Percentiles rank a stretch among this genome's conserved stretches.
Evolutionary conservation across 2,113 vertebrate species (phyloP).

Genomic region (Lichenostomus cassidix): DNA sequence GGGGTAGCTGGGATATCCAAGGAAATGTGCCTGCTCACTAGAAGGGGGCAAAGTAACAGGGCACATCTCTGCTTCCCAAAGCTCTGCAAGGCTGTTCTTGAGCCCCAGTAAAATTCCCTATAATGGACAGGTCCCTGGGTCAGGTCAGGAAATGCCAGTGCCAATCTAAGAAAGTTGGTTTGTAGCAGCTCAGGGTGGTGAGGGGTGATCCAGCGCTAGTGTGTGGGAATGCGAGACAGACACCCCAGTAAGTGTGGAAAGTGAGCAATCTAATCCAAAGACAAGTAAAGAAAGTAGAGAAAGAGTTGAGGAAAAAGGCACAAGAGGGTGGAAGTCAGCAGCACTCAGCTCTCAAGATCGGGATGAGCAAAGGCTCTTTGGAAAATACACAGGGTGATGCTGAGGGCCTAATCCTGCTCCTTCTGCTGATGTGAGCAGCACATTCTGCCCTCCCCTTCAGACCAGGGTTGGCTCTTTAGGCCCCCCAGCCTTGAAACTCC

Average conservation of each 20-base stretch:
- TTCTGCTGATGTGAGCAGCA: not conserved
- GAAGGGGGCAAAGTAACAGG: accelerated
- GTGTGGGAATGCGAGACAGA: not conserved
- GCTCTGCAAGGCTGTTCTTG: not conserved
- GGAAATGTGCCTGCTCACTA: not conserved
- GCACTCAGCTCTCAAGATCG: not conserved
- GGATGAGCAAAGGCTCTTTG: not conserved
- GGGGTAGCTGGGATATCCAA: not conserved
- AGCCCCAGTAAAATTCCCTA: not conserved
- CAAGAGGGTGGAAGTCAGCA: not conserved
- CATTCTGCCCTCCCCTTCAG: not conserved
- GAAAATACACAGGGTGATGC: accelerated
- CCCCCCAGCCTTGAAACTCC: not conserved
- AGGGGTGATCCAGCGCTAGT: not conserved
- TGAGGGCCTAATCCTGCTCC: not conserved
- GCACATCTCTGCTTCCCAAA: not conserved
- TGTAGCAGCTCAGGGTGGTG: not conserved
- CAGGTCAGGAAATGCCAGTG: not conserved
- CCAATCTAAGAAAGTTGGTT: not conserved
- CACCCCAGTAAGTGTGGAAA: not conserved
- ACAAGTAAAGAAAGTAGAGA: not conserved
- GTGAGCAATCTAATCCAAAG: not conserved
- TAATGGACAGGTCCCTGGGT: not conserved
- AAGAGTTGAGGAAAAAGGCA: not conserved
- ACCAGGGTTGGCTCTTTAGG: not conserved